Evolutionary conservation across 1,140 invertebrate species (phyloP).

Genomic region (Glossosoma conforme): DNA sequence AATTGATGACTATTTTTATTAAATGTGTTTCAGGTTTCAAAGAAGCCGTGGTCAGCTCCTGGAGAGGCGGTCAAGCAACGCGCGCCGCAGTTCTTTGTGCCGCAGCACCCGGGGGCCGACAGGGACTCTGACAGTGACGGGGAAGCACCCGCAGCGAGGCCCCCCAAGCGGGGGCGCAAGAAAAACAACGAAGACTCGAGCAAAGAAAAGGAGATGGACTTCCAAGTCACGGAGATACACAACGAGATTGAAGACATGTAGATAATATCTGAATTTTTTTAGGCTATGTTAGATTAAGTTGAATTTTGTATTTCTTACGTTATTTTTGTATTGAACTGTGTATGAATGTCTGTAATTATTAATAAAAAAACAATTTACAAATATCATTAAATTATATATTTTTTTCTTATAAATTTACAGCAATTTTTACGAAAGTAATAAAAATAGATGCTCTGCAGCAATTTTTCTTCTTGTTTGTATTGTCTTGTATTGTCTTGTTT

Average conservation of each 20-base stretch:
- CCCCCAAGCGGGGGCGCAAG: conserved; percentile 8
- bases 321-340: no score
- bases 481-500: no score
- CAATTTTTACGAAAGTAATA: no score
- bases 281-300: no score
- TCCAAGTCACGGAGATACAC: conserved; percentile 33
- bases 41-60: conserved; percentile 37
- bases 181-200: conserved; percentile 15
- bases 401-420: no score
- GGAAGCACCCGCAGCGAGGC: conserved; percentile 27
- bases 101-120: conserved; percentile 55
- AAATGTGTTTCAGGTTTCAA: conserved; percentile 23
- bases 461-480: no score
- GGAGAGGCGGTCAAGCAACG: conserved; percentile 36
- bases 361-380: no score
- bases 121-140: conserved; percentile 50
- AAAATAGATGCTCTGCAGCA: no score
- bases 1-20: no score
- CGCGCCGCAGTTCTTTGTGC: conserved; percentile 40
- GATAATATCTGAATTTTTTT: conserved; percentile 1
- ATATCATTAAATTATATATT: no score
- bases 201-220: conserved; percentile 6
- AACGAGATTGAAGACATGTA: conserved; percentile 38
- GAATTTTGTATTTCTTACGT: no score
- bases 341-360: no score